Base-by-base conservation (phyloP, 2,888 invertebrate species). In the Torymus auratus region DNA sequence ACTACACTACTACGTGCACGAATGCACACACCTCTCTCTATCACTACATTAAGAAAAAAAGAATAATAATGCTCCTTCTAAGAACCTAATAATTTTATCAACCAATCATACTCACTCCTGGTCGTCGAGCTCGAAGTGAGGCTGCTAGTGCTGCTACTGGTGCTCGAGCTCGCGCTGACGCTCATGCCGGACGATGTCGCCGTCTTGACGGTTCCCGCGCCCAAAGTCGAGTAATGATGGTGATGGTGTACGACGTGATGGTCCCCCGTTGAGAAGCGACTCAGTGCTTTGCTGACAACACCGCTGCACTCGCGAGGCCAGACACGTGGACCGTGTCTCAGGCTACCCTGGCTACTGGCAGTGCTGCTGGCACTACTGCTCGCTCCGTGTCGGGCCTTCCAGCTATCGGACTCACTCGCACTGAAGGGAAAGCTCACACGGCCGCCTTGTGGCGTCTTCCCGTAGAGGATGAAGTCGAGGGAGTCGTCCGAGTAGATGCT, bases 401-500 rank as follows among this genome's bases (percentile, higher is more conserved):
- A 86, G 79, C 85, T 85, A 69, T 88, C 87, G 12, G 86, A 84
- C 5, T 90, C 91, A 13, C 86, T 82, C 4, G 87, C 86, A n/a
- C 88, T 84, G 60, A 91, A 91, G 0, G 91, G 90, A 64, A 88
- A 91, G 64, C 90, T 90, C 50, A 89, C 89, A 28, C 91, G 84
- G 0, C 88, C 87, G 0, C 88, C 87, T 58, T 91, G 79, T 12
- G 60, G 75, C 13, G 85, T 89, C 78, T 91, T 91, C 0, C 91
- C 89, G 77, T 91, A 91, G 13, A 91, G 84, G n/a, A 90, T 91
- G 80, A 91, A 91, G 77, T 92, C 91, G 20, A 92, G 84, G 2
- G 91, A 91, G 76, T 92, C 92, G 83, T 92, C 92, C 23, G 92
- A 92, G 74, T 92, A 92, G 73, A 92, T 92, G 84, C 92, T 92